A percentile compares a stretch with the other conserved stretches of the same genome.
Conservation (phyloP, 1,140 invertebrate species). For the Atta cephalotes region DNA sequence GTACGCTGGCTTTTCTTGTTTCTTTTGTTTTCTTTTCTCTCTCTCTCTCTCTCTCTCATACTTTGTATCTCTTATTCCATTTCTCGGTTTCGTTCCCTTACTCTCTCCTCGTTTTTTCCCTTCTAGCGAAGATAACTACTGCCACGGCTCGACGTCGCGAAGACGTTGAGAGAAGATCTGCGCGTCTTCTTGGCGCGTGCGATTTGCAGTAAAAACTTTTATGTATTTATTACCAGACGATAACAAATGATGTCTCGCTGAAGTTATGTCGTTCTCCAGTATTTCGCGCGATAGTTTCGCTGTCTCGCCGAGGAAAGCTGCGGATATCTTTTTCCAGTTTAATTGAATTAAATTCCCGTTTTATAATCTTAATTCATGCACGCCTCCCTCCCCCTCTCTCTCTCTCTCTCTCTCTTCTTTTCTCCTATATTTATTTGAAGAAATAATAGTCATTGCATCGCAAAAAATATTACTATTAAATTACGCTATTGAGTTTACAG, state of each 20-base stretch:
- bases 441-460: background rate
- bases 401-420: background rate
- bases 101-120: conserved; percentile 28
- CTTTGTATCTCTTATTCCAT: conserved; percentile 6
- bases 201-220: conserved; percentile 79
- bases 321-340: background rate
- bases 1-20: conserved; percentile 69
- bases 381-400: too few relatives aligned
- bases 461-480: background rate
- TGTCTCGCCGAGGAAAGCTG: background rate
- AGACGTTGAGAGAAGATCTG: conserved; percentile 5
- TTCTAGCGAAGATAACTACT: background rate
- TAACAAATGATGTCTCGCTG: conserved; percentile 69
- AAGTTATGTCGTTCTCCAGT: conserved; percentile 17
- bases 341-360: conserved; percentile 10
- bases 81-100: conserved; percentile 11
- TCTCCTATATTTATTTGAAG: background rate
- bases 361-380: background rate
- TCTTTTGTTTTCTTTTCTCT: conserved; percentile 68
- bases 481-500: background rate
- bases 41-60: conserved; percentile 24
- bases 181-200: conserved; percentile 55
- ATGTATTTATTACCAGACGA: conserved; percentile 81
- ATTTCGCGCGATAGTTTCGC: conserved; percentile 1
- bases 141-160: background rate